Conservation (phyloP, 2,888 invertebrate genomes). For the Caenorhabditis angaria region DNA sequence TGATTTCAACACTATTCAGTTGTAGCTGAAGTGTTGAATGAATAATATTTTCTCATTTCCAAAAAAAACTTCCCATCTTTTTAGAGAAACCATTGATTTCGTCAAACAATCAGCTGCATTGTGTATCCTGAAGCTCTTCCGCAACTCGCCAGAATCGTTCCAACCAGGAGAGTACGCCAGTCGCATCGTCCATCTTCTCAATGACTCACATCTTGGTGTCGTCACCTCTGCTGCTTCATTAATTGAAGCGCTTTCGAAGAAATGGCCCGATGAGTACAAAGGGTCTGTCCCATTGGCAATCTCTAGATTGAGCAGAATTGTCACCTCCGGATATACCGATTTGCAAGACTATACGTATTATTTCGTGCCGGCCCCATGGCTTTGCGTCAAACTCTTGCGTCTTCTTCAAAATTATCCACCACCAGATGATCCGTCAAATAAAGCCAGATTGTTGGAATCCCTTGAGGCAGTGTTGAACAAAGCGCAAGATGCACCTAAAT, state of each 20-base stretch:
- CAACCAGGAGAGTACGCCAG: conserved; percentile 96
- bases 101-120: conserved; percentile 99
- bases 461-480: conserved; percentile 77
- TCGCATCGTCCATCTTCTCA: conserved; percentile 94
- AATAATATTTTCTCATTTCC: neutral
- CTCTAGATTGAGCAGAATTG: conserved; percentile 89
- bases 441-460: conserved; percentile 94
- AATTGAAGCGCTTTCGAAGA: conserved; percentile 96
- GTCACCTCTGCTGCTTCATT: conserved; percentile 97
- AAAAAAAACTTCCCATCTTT: conserved; percentile 34
- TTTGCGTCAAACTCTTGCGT: conserved; percentile 94
- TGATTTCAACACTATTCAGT: no score
- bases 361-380: conserved; percentile 99
- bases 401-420: conserved; percentile 97
- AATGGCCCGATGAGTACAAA: conserved; percentile 98
- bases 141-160: conserved; percentile 94
- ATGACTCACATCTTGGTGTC: conserved; percentile 99
- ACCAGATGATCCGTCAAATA: conserved; percentile 95
- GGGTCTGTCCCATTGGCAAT: conserved; percentile 98
- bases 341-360: conserved; percentile 99
- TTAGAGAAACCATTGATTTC: conserved; percentile 95
- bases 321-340: conserved; percentile 97
- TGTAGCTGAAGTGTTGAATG: no score
- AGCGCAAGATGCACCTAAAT: conserved; percentile 98
- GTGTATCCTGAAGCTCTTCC: conserved; percentile 89